Base-by-base conservation (phyloP, 2,888 invertebrate species). In the Thecocarcelia acutangulata region DNA sequence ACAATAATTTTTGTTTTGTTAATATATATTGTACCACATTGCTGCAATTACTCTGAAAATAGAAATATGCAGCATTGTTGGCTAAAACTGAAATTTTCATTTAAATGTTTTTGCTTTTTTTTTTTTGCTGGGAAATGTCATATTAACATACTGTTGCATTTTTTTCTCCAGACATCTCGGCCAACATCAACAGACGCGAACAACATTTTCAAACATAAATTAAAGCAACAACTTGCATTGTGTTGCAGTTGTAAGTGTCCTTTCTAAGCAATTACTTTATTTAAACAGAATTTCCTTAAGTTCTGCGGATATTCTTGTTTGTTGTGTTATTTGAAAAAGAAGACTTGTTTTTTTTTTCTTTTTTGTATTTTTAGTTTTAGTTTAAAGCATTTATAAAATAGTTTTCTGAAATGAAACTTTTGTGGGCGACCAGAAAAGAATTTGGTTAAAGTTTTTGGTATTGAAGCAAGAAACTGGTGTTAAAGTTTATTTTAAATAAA, bases 61-160 rank as follows among this genome's bases (percentile, higher is more conserved):
- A 24, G 24, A 24, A 24, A 24, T 24, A 24, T 24, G 24, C 5
- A 24, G 2, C 2, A 24, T 3, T 2, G 24, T 5, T 24, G 24
- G 3, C 24, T 5, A 24, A 24, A 24, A 24, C 24, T 3, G 24
- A 3, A 5, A 24, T 5, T 24, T 3, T 24, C 2, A 24, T 24
- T 24, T n/a, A n/a, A n/a, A n/a, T n/a, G n/a, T n/a, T n/a, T n/a
- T n/a, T n/a, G n/a, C n/a, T n/a, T n/a, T n/a, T n/a, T n/a, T n/a
- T n/a, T n/a, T 33, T 8, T 3, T 33, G 33, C 33, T 33, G 33
- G 42, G 58, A 56, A 72, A 64, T 15, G 12, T 48, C 42, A 48
- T 24, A 64, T 15, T 44, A 50, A 33, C 70, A 72, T 63, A 56
- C 58, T 78, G 64, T 78, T 64, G 77, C 64, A 66, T 37, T n/a